Percentiles rank a stretch among this genome's conserved stretches.
phyloP scores from a whole-genome alignment of 1,140 invertebrate genomes.

The Drosophila azteca region DNA sequence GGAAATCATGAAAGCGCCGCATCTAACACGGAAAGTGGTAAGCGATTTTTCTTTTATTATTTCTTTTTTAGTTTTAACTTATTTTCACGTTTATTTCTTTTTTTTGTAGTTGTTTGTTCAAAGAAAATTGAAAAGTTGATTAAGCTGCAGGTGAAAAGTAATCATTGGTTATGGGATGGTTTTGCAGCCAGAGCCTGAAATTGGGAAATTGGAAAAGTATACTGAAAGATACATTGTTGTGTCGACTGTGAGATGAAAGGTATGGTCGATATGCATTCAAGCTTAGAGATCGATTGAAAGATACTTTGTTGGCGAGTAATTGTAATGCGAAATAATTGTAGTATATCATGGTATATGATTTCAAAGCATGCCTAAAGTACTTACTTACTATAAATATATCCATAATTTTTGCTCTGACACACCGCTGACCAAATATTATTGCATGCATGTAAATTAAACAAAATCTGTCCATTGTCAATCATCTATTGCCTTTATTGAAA shows the following conservation, averaged over 20 bases:
- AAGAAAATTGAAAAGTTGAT: slow-evolving; percentile 52
- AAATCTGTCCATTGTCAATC: neutral
- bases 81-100: slow-evolving; percentile 2
- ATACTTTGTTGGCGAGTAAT: too few species aligned
- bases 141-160: slow-evolving; percentile 24
- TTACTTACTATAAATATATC: too few species aligned
- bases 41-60: slow-evolving; percentile 18
- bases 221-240: slow-evolving; percentile 1
- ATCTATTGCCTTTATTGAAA: neutral
- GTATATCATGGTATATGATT: too few species aligned
- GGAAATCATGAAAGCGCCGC: slow-evolving; percentile 56
- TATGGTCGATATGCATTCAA: too few species aligned
- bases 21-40: slow-evolving; percentile 51
- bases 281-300: too few species aligned
- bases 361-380: too few species aligned
- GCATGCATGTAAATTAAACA: neutral
- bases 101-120: slow-evolving; percentile 26
- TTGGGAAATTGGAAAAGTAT: slow-evolving; percentile 1
- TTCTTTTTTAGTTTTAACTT: slow-evolving; percentile 2
- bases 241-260: too few species aligned
- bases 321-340: too few species aligned
- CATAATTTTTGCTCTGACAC: too few species aligned
- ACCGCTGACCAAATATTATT: too few species aligned
- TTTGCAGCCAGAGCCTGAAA: neutral
- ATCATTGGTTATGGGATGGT: neutral